phyloP scores from a whole-genome alignment of 2,888 invertebrate genomes.

The Penaeus monodon region DNA sequence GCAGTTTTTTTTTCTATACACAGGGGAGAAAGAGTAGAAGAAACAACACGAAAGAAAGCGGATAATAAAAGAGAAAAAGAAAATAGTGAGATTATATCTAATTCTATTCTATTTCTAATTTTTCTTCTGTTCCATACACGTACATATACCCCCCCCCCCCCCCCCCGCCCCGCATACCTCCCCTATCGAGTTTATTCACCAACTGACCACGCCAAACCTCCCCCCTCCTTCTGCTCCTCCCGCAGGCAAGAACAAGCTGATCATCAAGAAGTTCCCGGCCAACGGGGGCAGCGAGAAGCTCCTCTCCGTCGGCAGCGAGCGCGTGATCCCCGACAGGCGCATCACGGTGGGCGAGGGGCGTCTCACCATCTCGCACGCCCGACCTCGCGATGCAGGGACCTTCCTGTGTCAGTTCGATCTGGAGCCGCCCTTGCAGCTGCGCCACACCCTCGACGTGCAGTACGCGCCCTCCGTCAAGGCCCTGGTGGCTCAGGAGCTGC shows the following conservation, averaged over 20 bases:
- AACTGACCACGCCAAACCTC: neutral
- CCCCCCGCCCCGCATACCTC: neutral
- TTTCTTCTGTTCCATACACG: neutral
- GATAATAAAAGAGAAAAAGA: no score
- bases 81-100: no score
- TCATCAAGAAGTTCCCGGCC: slow-evolving; percentile 41
- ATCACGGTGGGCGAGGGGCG: slow-evolving; percentile 27
- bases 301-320: slow-evolving; percentile 6
- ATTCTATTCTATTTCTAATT: no score
- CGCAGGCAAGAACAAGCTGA: slow-evolving; percentile 33
- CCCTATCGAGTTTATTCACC: neutral
- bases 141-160: neutral
- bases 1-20: no score
- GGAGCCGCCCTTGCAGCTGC: slow-evolving; percentile 32
- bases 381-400: slow-evolving; percentile 44
- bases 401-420: slow-evolving; percentile 46
- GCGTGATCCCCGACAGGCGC: slow-evolving; percentile 20
- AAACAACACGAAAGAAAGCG: no score
- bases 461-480: slow-evolving; percentile 48
- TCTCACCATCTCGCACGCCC: slow-evolving; percentile 36
- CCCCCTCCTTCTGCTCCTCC: slow-evolving; percentile 9
- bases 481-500: slow-evolving; percentile 22
- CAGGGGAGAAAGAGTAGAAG: no score
- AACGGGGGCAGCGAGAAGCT: slow-evolving; percentile 18
- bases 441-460: slow-evolving; percentile 53